Percentiles rank a stretch among this genome's conserved stretches.
Conservation (phyloP, 2,113 vertebrate species). For the Paedocypris sp. region DNA sequence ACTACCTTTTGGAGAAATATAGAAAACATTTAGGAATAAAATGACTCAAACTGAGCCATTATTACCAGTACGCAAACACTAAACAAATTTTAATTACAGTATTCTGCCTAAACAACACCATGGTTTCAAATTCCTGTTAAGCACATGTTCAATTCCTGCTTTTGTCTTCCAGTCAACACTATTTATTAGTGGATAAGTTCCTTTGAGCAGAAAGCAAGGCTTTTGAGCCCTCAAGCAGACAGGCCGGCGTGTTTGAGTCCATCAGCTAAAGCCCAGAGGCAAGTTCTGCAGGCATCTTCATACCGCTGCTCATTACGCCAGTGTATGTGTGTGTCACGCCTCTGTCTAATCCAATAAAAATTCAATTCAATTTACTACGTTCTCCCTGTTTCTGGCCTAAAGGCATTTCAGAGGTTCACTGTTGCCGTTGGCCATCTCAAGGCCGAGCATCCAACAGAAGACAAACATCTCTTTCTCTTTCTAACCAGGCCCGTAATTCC, state of each 20-base stretch:
- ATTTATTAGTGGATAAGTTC: not conserved
- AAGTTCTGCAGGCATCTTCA: not conserved
- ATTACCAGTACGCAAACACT: no score
- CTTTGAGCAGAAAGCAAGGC: not conserved
- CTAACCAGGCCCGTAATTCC: slow-evolving; percentile 58
- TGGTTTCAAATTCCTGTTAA: no score
- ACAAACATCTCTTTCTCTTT: slow-evolving; percentile 53
- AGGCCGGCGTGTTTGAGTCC: not conserved
- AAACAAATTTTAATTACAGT: no score
- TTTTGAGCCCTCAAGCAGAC: not conserved
- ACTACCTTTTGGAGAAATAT: no score
- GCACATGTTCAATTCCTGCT: not conserved
- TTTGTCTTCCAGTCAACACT: not conserved
- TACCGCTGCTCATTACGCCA: not conserved
- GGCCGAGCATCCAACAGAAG: slow-evolving; percentile 27
- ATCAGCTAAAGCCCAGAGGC: not conserved
- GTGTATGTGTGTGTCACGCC: no score
- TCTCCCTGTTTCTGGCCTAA: slow-evolving; percentile 25
- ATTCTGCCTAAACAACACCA: no score
- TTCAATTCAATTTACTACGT: slow-evolving; percentile 51
- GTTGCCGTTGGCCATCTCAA: slow-evolving; percentile 32
- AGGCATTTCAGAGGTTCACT: slow-evolving; percentile 42
- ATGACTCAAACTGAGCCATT: no score
- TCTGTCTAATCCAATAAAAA: slow-evolving; percentile 50
- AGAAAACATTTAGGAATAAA: no score